Evolutionary conservation across 2,797 vertebrate genomes (phyloP).

Genomic region (Sebastes taczanowskii): DNA sequence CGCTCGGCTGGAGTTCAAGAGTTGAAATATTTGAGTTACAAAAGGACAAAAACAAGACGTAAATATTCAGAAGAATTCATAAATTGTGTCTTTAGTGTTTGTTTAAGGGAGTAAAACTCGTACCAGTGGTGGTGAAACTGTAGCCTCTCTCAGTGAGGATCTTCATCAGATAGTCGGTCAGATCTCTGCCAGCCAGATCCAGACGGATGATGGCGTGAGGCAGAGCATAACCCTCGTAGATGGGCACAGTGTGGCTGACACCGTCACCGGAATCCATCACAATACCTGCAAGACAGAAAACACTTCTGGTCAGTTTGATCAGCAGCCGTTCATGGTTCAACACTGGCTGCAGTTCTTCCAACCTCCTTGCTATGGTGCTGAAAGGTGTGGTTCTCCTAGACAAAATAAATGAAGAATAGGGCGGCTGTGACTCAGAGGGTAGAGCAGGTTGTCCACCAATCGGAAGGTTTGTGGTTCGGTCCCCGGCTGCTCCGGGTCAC

Average conservation of each 20-base stretch:
- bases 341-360: not conserved
- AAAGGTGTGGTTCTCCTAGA: too few species aligned
- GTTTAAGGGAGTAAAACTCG: not conserved
- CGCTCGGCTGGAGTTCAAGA: slow-evolving; percentile 73
- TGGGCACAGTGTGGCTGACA: slow-evolving; percentile 81
- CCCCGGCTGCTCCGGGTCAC: too few species aligned
- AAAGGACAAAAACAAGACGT: not conserved
- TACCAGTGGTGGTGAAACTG: slow-evolving; percentile 88
- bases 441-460: too few species aligned
- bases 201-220: slow-evolving; percentile 84
- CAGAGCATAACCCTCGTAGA: slow-evolving; percentile 76
- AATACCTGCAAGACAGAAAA: slow-evolving; percentile 43
- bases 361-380: too few species aligned
- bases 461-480: too few species aligned
- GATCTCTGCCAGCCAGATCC: slow-evolving; percentile 78
- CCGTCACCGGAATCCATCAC: slow-evolving; percentile 72
- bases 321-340: not conserved
- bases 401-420: too few species aligned
- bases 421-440: too few species aligned
- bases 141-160: slow-evolving; percentile 89
- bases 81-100: not conserved
- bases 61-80: not conserved
- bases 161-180: slow-evolving; percentile 83
- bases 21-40: not conserved
- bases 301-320: not conserved